These are phyloP conservation scores for Microplitis manilae DNA, from an alignment of 2,888 invertebrate species.

Conservation along the genomic window DNA sequence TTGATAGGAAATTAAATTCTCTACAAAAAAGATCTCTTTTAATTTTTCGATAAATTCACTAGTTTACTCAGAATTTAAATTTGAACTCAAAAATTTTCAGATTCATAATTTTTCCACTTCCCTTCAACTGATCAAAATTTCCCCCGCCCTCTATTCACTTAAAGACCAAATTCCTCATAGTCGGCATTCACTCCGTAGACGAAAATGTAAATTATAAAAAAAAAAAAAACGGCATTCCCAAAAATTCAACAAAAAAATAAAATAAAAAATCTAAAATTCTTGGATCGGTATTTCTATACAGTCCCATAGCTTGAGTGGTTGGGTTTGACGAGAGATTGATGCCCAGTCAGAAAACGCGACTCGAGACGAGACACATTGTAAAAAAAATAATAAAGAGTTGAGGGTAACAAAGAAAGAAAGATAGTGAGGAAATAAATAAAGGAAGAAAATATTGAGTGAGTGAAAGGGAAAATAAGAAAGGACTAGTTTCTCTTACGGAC, in stretches of 20 bases:
- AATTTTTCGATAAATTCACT: too few relatives aligned
- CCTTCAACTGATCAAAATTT: background rate
- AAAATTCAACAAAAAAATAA: conserved; percentile 19
- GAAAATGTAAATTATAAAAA: conserved; percentile 7
- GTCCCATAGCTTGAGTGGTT: conserved; percentile 60
- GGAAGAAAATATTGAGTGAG: conserved; percentile 4
- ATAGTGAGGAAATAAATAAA: conserved; percentile 28
- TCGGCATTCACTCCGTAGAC: background rate
- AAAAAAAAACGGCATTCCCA: background rate
- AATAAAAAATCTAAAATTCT: conserved; percentile 39
- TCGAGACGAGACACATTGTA: conserved; percentile 8
- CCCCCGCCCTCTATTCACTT: background rate
- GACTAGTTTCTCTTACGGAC: background rate
- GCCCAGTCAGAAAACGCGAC: conserved; percentile 51
- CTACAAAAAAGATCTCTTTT: too few relatives aligned
- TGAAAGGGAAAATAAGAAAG: conserved; percentile 22
- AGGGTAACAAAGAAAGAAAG: conserved; percentile 14
- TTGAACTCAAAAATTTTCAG: too few relatives aligned
- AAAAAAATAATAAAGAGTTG: background rate
- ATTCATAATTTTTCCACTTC: too few relatives aligned
- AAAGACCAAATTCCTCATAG: background rate
- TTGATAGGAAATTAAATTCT: too few relatives aligned
- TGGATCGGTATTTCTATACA: conserved; percentile 66
- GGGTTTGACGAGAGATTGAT: conserved; percentile 71
- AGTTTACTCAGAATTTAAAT: too few relatives aligned